Percentiles rank a stretch among this genome's conserved stretches.
phyloP scores from a whole-genome alignment of 2,797 vertebrate genomes.

The Etheostoma perlongum region DNA sequence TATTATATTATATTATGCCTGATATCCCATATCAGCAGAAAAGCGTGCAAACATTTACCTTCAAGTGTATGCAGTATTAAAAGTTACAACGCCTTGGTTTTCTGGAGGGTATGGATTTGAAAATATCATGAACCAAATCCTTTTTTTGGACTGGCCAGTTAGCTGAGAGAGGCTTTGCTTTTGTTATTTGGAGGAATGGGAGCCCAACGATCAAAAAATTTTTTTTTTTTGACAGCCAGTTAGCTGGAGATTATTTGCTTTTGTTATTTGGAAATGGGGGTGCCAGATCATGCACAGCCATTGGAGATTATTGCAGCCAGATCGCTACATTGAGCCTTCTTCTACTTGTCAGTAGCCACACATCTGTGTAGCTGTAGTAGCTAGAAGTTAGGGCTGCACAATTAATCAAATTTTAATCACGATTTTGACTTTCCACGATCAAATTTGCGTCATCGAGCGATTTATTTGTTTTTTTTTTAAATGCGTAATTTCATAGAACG shows the following conservation, averaged over 20 bases:
- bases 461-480: no score
- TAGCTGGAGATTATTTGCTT: not conserved
- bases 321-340: not conserved
- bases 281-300: no score
- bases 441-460: no score
- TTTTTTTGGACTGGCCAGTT: conserved; percentile 5
- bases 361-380: conserved; percentile 2
- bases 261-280: not conserved
- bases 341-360: not conserved
- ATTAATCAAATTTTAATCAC: no score
- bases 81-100: not conserved
- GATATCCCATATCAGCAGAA: conserved; percentile 1
- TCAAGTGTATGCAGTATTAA: not conserved
- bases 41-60: not conserved
- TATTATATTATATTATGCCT: not conserved
- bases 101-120: conserved; percentile 16
- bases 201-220: no score
- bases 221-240: no score
- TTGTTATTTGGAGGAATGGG: not conserved
- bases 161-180: not conserved
- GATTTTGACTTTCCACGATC: no score
- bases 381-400: no score
- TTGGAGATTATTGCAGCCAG: not conserved
- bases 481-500: no score
- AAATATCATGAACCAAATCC: conserved; percentile 14